phyloP scores from a whole-genome alignment of 2,113 vertebrate species.

The Cololabis saira region DNA sequence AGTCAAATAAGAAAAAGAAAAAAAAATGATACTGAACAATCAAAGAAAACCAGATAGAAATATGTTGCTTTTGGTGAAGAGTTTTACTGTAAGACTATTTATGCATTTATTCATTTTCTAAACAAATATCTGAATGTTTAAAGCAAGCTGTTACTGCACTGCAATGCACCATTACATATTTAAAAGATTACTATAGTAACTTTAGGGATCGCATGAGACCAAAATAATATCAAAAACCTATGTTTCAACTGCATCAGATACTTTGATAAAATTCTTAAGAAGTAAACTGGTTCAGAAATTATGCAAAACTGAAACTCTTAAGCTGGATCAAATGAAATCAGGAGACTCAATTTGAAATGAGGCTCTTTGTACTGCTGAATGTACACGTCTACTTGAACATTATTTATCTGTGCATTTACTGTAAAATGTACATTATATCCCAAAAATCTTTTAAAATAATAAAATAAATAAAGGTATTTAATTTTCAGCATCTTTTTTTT shows the following conservation, averaged over 20 bases:
- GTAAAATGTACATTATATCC: slow-evolving; percentile 24
- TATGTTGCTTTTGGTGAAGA: slow-evolving; percentile 38
- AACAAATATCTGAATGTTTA: slow-evolving; percentile 23
- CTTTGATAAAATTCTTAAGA: background rate
- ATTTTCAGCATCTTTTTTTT: background rate
- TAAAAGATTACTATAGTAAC: slow-evolving; percentile 33
- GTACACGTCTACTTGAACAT: slow-evolving; percentile 52
- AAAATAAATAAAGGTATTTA: slow-evolving; percentile 47
- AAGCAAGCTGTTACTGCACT: slow-evolving; percentile 32
- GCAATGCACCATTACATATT: slow-evolving; percentile 25
- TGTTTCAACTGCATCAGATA: too few species aligned
- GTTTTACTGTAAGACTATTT: slow-evolving; percentile 1
- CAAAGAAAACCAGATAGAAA: background rate
- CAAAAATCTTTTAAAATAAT: slow-evolving; percentile 33
- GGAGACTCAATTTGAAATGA: slow-evolving; percentile 17
- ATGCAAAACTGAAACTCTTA: slow-evolving; percentile 4
- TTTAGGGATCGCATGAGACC: slow-evolving; percentile 47
- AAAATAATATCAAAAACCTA: slow-evolving; percentile 4
- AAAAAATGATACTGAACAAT: slow-evolving; percentile 2
- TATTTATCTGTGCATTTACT: slow-evolving; percentile 32
- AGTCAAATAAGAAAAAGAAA: background rate
- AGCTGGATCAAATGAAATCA: slow-evolving; percentile 4
- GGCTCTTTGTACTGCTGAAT: slow-evolving; percentile 36
- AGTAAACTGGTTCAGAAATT: slow-evolving; percentile 10
- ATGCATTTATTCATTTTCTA: background rate